A percentile compares a stretch with the other conserved stretches of the same genome.
Conservation (phyloP, 2,797 vertebrate genomes). For the Setipinna tenuifilis region DNA sequence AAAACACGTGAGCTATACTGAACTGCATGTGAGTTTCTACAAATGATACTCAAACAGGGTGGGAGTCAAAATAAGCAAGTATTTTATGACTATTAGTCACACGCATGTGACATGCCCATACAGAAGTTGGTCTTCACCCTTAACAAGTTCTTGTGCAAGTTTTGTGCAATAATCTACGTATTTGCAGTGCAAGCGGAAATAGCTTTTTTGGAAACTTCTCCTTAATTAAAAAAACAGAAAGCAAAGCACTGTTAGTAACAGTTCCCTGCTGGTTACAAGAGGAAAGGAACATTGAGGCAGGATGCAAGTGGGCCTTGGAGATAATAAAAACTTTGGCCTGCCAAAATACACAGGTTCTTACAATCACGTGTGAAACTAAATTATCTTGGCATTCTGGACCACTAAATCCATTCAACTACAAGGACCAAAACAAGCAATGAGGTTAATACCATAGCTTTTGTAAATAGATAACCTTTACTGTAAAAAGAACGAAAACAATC, state of each 20-base stretch:
- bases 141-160: background rate
- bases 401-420: background rate
- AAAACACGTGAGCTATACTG: background rate
- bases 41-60: background rate
- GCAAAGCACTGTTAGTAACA: background rate
- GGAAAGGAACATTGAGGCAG: background rate
- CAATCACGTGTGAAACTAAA: background rate
- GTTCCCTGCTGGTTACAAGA: background rate
- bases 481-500: background rate
- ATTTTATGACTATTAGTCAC: background rate
- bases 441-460: background rate
- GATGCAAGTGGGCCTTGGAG: background rate
- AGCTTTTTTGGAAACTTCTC: background rate
- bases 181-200: background rate
- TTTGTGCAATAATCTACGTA: background rate
- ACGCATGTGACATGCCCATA: background rate
- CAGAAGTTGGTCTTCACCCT: background rate
- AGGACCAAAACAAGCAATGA: background rate
- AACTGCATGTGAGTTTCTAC: background rate
- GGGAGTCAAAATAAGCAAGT: background rate
- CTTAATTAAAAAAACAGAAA: background rate
- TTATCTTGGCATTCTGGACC: background rate
- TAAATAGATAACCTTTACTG: background rate
- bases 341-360: background rate
- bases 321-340: background rate